Evolutionary conservation across 2,797 vertebrate species (phyloP).

Genomic region (Vespertilio murinus): DNA sequence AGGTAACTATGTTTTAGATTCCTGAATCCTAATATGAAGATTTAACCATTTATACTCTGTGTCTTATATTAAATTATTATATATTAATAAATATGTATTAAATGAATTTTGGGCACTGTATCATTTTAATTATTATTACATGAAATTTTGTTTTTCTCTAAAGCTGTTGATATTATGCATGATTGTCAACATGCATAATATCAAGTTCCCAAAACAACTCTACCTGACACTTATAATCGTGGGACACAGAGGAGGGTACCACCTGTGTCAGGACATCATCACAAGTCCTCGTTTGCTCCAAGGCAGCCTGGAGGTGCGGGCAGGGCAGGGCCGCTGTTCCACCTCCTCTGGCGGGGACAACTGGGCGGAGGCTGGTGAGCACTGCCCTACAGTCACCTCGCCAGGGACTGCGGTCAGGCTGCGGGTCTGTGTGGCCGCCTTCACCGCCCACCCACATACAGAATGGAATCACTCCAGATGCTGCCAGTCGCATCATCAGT

Average conservation of each 20-base stretch:
- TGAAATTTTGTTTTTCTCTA: background rate
- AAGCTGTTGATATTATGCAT: background rate
- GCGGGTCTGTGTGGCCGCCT: accelerated
- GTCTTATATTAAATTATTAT: background rate
- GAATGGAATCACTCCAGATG: background rate
- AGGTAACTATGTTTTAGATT: background rate
- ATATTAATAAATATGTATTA: background rate
- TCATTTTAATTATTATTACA: background rate
- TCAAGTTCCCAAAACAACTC: background rate
- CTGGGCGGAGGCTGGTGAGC: background rate
- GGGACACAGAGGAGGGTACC: background rate
- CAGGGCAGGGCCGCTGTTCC: background rate
- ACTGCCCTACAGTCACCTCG: no score
- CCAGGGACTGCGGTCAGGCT: background rate
- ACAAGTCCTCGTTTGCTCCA: background rate
- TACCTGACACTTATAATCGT: background rate
- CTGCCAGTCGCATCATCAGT: background rate
- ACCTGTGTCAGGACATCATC: accelerated
- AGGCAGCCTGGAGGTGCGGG: background rate
- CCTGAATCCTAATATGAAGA: background rate
- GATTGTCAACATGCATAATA: background rate
- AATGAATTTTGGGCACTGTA: background rate
- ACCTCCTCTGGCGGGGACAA: background rate
- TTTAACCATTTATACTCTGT: background rate
- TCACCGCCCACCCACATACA: accelerated